Base-by-base conservation (phyloP, 2,113 vertebrate species). In the Anguilla japonica region DNA sequence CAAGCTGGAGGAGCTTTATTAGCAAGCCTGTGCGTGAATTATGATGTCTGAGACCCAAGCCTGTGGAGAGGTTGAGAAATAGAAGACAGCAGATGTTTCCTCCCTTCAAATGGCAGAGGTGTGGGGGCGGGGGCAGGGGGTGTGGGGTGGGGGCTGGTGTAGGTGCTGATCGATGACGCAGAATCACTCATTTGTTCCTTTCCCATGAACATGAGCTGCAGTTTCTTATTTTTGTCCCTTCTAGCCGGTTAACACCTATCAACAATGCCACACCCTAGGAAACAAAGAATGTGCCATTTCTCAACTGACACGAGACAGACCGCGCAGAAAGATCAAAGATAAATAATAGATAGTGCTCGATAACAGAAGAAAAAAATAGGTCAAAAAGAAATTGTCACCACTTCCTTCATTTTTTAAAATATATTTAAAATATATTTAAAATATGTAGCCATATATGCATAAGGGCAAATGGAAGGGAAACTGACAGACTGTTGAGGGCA, bases 41-140 rank as follows among this genome's bases (percentile, higher is more conserved):
- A 26, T 34, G 71, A 75, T 13, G 60, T 26, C n/a, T 75, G 26
- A 34, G 26, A 34, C 71, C 22, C 71, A 75, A 34, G 60, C 71
- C 71, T 75, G 71, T 9, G 39, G 57, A 84, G 83, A 71, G 18
- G 83, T 84, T 41, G 60, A 83, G 46, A 83, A 57, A 83, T 60
- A n/a, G 82, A 83, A 60, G n/a, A 53, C 50, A 40, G 82, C 82
- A 83, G 50, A 83, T 84, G 57, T 84, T 67, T 16, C 22, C 26
- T 13, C 43, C 26, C 26, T 26, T 57, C 71, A 34, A 7, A 18
- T 56, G n/a, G 75, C 26, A 13, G 11, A 46, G 43, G 67, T 83
- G 34, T 7, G 29, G 34, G 46, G 11, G 18, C 8, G 43, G 4
- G 43, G 4, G 43, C 8, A 46, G 43, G 2, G 43, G 43, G 34